Evolutionary conservation across 2,113 vertebrate genomes (phyloP).

Genomic region (Corythoichthys intestinalis): DNA sequence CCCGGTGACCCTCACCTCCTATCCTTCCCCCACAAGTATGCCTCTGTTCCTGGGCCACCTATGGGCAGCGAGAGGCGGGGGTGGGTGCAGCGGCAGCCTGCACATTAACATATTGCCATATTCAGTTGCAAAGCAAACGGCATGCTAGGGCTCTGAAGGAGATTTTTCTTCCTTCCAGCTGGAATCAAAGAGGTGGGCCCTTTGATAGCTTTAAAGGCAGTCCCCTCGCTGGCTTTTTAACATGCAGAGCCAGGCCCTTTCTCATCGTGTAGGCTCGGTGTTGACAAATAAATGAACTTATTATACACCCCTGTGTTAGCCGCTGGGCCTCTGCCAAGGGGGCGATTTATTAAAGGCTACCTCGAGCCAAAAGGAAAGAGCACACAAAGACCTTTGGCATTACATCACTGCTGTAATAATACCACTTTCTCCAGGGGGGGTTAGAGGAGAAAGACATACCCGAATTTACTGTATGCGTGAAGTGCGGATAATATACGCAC

Average conservation of each 20-base stretch:
- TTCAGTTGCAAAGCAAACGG: constrained; percentile 82
- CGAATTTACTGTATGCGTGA: constrained; percentile 60
- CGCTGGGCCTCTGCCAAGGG: constrained; percentile 59
- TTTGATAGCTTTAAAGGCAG: constrained; percentile 66
- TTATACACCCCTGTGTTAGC: constrained; percentile 70
- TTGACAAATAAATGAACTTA: constrained; percentile 79
- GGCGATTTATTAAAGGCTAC: constrained; percentile 64
- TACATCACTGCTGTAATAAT: constrained; percentile 63
- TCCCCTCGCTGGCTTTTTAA: constrained; percentile 68
- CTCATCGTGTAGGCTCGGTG: constrained; percentile 70
- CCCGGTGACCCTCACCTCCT: constrained; percentile 56
- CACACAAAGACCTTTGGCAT: constrained; percentile 52
- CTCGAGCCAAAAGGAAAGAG: constrained; percentile 64
- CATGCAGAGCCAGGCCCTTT: constrained; percentile 68
- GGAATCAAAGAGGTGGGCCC: constrained; percentile 68
- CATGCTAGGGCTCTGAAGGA: constrained; percentile 70
- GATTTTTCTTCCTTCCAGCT: constrained; percentile 61
- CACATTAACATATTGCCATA: constrained; percentile 84
- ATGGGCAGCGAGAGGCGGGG: constrained; percentile 64
- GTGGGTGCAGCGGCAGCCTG: constrained; percentile 58
- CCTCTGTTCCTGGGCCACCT: constrained; percentile 82
- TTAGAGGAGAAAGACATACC: constrained; percentile 51
- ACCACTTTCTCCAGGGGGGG: constrained; percentile 44
- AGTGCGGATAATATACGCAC: constrained; percentile 35
- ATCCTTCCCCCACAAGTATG: constrained; percentile 47